Percentiles rank a stretch among this genome's conserved stretches.
Evolutionary conservation across 2,888 invertebrate genomes (phyloP).

Genomic region (Ferrisia virgata): DNA sequence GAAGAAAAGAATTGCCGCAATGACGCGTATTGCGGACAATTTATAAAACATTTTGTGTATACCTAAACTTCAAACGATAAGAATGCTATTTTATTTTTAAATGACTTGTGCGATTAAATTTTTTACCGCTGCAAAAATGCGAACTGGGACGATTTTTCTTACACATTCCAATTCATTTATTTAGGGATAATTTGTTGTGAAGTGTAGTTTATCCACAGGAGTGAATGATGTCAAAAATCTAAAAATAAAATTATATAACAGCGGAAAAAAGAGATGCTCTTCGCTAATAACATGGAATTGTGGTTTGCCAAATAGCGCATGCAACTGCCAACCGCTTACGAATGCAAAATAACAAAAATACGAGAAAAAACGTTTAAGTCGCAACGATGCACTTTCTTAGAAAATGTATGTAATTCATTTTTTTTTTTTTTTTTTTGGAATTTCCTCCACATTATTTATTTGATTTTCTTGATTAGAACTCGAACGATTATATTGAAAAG

Average conservation of each 20-base stretch:
- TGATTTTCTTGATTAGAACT: neutral
- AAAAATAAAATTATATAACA: conserved; percentile 8
- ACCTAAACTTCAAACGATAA: neutral
- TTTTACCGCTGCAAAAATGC: neutral
- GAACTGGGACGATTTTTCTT: conserved; percentile 23
- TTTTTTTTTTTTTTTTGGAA: too few relatives aligned
- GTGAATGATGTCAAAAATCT: conserved; percentile 23
- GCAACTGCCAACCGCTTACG: neutral
- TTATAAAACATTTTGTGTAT: neutral
- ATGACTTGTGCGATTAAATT: neutral
- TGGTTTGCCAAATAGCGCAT: conserved; percentile 11
- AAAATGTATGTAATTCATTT: too few relatives aligned
- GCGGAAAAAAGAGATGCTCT: neutral
- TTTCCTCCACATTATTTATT: neutral
- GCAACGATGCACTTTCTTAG: conserved; percentile 1
- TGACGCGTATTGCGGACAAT: neutral
- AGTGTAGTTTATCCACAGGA: neutral
- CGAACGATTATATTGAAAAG: too few relatives aligned
- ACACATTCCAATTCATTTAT: conserved; percentile 22
- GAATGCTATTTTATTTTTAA: neutral
- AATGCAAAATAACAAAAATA: conserved; percentile 23
- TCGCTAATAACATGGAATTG: conserved; percentile 16
- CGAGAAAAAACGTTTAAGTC: neutral
- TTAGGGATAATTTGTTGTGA: conserved; percentile 23
- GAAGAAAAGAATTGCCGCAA: neutral